Percentiles rank a stretch among this genome's conserved stretches.
Conservation (phyloP, 2,113 vertebrate species). For the Prionailurus viverrinus region DNA sequence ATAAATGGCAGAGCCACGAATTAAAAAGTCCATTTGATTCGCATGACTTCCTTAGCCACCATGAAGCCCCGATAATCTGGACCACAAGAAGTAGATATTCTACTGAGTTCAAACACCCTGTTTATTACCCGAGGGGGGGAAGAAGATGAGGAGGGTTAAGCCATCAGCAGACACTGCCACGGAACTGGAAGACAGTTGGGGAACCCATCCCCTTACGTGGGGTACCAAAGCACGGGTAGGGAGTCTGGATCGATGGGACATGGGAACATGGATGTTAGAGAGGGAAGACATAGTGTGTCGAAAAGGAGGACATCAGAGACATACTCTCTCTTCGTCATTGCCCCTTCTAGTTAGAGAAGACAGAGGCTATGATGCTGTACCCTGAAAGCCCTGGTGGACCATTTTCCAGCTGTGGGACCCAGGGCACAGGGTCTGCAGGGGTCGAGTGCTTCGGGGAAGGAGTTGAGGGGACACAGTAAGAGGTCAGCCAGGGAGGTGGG, state of each 20-base stretch:
- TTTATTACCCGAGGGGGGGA: neutral
- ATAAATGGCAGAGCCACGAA: neutral
- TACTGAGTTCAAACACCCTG: neutral
- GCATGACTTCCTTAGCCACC: neutral
- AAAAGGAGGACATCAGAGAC: neutral
- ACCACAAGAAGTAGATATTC: neutral
- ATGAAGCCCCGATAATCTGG: neutral
- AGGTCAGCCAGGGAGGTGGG: neutral
- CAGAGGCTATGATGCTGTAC: neutral
- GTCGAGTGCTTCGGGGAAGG: neutral
- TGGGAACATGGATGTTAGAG: neutral
- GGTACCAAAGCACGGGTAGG: neutral
- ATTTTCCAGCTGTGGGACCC: neutral
- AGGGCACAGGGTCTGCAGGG: neutral
- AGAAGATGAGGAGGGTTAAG: neutral
- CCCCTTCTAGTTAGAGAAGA: neutral
- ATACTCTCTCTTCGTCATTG: neutral
- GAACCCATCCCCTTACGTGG: fast-evolving
- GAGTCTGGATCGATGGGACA: neutral
- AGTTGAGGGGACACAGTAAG: neutral
- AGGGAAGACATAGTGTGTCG: fast-evolving
- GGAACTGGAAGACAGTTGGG: neutral
- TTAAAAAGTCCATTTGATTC: neutral
- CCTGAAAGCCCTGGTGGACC: neutral
- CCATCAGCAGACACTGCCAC: neutral